These are phyloP conservation scores for Pogoniulus pusillus DNA, from an alignment of 2,797 vertebrate species.

Conservation along the genomic window DNA sequence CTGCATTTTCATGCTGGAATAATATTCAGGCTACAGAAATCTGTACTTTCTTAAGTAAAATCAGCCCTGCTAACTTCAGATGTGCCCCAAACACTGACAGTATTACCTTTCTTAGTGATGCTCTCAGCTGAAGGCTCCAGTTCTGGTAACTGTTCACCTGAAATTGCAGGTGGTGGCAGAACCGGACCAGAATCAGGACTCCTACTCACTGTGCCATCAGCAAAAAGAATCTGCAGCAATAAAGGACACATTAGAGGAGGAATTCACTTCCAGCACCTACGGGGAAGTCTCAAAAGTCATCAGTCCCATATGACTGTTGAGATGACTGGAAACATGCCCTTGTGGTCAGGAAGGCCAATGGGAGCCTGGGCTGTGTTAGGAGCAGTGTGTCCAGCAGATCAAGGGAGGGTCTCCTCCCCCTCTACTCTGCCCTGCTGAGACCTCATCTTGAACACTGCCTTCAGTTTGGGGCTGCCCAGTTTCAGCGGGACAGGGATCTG, in stretches of 20 bases:
- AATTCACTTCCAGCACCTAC: background rate
- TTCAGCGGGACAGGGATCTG: too few species aligned
- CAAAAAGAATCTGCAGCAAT: conserved; percentile 85
- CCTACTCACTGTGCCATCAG: conserved; percentile 82
- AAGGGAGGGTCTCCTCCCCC: too few species aligned
- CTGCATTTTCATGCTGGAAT: background rate
- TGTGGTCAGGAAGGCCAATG: too few species aligned
- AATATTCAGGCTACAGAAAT: conserved; percentile 6
- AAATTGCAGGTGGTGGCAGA: conserved; percentile 10
- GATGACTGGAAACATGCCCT: background rate
- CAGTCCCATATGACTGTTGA: background rate
- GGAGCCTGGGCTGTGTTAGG: too few species aligned
- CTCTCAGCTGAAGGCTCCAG: conserved; percentile 17
- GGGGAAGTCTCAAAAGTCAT: background rate
- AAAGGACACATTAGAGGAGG: background rate
- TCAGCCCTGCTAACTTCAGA: background rate
- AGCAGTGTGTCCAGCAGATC: too few species aligned
- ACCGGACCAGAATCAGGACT: conserved; percentile 83
- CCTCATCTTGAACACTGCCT: too few species aligned
- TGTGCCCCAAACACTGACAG: background rate
- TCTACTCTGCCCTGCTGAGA: too few species aligned
- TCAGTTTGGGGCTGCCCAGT: too few species aligned
- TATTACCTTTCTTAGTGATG: conserved; percentile 66
- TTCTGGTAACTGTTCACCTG: background rate
- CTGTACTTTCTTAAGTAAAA: background rate